Base-by-base conservation (phyloP, 2,797 vertebrate species). In the Cryptoblepharus egeriae region DNA sequence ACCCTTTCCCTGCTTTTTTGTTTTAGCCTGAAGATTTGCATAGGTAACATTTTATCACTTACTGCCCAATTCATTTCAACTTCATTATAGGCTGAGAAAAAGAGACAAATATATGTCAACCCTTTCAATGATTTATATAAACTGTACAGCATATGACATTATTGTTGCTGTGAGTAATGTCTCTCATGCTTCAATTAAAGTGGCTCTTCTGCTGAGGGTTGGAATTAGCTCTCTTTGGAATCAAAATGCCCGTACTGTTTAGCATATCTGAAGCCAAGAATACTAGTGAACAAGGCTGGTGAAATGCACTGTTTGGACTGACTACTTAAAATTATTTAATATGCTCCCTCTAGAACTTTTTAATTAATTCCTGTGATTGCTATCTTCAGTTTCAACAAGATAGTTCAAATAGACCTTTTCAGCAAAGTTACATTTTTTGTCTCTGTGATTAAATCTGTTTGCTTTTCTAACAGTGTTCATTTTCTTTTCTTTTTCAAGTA, bases 321-420 rank as follows among this genome's bases (percentile, higher is more conserved):
- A 35, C 45, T 64, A n/a, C 68, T 79, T 77, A 82, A 37, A 81
- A 77, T 71, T 49, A 85, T 77, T 85, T 77, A 68, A 73, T 20
- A 60, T 76, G n/a, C 26, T 72, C 60, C 60, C 69, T 67, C 26
- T 49, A 13, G 15, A 77, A 77, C 60, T 73, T 85, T 85, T 77
- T 61, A 81, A 81, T 81, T 85, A 77, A 73, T 81, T 85, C 28
- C n/a, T 72, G 20, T 80, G 64, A 75, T 75, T 32, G 35, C 37
- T 73, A 49, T 45, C 68, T 85, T 81, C 39, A 52, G 26, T 73
- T 76, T 57, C 63, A 77, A 65, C 39, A 81, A 77, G 37, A 20
- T 22, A 26, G 37, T 68, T 39, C n/a, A 67, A 65, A 77, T 24
- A 72, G 37, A 67, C 42, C 39, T 64, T 73, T 73, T 30, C n/a